Evolutionary conservation across 2,113 vertebrate genomes (phyloP).

Genomic region (Pseudopodoces humilis): DNA sequence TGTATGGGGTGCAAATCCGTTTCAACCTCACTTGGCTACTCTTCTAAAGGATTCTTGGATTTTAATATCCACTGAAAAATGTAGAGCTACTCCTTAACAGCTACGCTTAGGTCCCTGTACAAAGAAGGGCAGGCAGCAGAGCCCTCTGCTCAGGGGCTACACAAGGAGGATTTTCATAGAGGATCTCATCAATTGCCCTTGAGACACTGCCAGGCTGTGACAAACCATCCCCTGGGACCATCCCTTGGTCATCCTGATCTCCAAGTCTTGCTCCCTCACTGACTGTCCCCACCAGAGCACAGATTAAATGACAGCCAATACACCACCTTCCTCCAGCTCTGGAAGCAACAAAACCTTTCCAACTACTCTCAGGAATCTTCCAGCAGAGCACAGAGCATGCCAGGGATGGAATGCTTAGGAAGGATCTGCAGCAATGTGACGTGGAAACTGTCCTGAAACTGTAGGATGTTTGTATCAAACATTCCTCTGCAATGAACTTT

Average conservation of each 20-base stretch:
- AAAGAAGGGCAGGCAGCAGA: background rate
- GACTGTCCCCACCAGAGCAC: background rate
- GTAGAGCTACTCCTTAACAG: background rate
- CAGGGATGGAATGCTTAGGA: background rate
- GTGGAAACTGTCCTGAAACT: background rate
- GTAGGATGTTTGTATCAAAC: background rate
- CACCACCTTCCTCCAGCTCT: background rate
- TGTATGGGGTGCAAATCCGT: background rate
- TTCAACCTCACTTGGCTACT: background rate
- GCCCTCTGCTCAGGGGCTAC: background rate
- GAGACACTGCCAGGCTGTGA: background rate
- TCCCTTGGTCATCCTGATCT: background rate
- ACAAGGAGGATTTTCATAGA: background rate
- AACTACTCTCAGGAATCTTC: background rate
- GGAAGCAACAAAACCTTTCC: background rate
- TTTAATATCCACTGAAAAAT: background rate
- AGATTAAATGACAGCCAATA: background rate
- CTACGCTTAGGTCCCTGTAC: background rate
- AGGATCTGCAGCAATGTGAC: background rate
- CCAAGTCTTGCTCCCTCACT: background rate
- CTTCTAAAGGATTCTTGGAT: background rate
- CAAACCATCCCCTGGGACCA: background rate
- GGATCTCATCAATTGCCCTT: background rate
- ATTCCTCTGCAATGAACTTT: background rate
- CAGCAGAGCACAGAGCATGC: rapidly evolving